Evolutionary conservation across 2,888 invertebrate genomes (phyloP).

Genomic region (Lysandra coridon): DNA sequence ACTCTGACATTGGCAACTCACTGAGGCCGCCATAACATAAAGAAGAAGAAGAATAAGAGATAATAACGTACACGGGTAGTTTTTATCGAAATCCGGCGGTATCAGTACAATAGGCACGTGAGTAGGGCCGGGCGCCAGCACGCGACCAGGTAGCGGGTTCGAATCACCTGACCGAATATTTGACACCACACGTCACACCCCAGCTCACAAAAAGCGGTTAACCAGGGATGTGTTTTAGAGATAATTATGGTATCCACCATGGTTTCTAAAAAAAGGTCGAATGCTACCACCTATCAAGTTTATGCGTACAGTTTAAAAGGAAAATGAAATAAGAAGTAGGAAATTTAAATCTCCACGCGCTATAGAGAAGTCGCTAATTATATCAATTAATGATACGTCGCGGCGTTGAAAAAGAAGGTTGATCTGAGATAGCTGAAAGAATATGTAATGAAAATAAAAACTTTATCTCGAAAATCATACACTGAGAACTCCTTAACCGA

Average conservation of each 20-base stretch:
- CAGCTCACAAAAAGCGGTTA: constrained; percentile 19
- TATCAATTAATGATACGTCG: constrained; percentile 6
- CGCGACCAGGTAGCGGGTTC: constrained; percentile 53
- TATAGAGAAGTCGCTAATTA: neutral
- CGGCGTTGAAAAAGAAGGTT: neutral
- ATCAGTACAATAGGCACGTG: constrained; percentile 31
- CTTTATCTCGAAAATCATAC: neutral
- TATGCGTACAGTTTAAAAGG: neutral
- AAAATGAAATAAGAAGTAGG: neutral
- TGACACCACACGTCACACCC: constrained; percentile 44
- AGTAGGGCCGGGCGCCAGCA: constrained; percentile 39
- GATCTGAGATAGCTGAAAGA: neutral
- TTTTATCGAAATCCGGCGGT: constrained; percentile 19
- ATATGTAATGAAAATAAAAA: neutral
- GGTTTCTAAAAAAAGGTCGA: neutral
- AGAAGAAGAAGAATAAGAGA: neutral
- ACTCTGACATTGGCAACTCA: too few species aligned
- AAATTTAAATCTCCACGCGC: neutral
- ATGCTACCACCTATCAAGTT: neutral
- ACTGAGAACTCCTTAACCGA: neutral
- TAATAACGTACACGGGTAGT: neutral
- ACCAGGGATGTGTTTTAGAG: constrained; percentile 22
- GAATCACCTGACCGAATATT: constrained; percentile 49
- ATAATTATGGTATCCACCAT: constrained; percentile 8
- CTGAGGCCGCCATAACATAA: too few species aligned